phyloP scores from a whole-genome alignment of 2,113 vertebrate genomes.

The Mohoua ochrocephala region DNA sequence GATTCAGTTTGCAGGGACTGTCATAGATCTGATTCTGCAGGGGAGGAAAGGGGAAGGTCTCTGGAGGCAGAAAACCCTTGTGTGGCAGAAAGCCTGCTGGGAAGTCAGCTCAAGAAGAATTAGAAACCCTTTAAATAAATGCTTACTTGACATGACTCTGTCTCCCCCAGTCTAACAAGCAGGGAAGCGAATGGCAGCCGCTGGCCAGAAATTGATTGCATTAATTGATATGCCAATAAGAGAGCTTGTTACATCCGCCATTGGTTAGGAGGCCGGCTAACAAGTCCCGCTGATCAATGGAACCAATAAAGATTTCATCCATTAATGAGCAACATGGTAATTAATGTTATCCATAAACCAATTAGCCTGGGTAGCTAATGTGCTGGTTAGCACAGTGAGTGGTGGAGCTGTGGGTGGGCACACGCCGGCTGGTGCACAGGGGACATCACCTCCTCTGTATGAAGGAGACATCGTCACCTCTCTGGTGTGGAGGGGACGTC shows the following conservation, averaged over 20 bases:
- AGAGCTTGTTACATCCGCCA: conserved; percentile 99
- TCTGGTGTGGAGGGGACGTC: background rate
- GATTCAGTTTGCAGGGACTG: background rate
- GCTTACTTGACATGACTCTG: conserved; percentile 72
- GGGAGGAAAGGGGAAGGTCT: conserved; percentile 27
- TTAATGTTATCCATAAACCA: conserved; percentile 99
- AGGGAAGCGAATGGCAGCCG: conserved; percentile 83
- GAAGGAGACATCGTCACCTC: background rate
- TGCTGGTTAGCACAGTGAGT: conserved; percentile 71
- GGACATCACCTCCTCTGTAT: background rate
- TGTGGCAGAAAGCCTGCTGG: conserved; percentile 47
- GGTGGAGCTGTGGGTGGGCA: conserved; percentile 28
- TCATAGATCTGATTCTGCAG: conserved; percentile 18
- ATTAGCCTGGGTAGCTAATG: conserved; percentile 85
- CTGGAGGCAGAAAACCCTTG: conserved; percentile 15
- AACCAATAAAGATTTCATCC: conserved; percentile 99
- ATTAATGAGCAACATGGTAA: conserved; percentile 99
- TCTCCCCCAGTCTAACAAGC: conserved; percentile 67
- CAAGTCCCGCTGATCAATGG: conserved; percentile 98
- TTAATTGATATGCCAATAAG: conserved; percentile 99
- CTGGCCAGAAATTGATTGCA: conserved; percentile 98
- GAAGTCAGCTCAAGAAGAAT: conserved; percentile 63
- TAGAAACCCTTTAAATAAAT: conserved; percentile 68
- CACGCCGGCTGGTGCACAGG: background rate
- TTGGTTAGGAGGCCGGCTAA: conserved; percentile 97